Evolutionary conservation across 2,113 vertebrate species (phyloP).

Genomic region (Trogon surrucura): DNA sequence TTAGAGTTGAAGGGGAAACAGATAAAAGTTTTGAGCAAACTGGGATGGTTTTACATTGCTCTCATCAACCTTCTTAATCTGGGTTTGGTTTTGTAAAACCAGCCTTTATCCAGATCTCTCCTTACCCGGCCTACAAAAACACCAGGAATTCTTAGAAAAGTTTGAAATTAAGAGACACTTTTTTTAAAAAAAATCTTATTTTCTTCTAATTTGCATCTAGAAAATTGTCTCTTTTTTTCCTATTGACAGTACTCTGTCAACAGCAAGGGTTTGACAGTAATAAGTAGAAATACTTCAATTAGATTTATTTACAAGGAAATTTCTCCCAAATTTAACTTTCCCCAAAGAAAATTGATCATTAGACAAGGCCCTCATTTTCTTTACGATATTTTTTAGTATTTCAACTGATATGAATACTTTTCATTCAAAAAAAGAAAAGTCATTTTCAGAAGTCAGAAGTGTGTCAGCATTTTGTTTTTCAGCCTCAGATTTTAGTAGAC

Average conservation of each 20-base stretch:
- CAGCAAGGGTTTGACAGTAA: not conserved
- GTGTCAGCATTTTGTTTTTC: not conserved
- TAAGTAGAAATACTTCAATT: not conserved
- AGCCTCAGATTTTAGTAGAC: not conserved
- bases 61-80: slow-evolving; percentile 55
- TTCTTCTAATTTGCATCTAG: not conserved
- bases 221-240: not conserved
- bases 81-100: slow-evolving; percentile 43
- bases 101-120: slow-evolving; percentile 7
- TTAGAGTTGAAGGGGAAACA: slow-evolving; percentile 45
- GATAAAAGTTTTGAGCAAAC: slow-evolving; percentile 69
- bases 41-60: slow-evolving; percentile 45
- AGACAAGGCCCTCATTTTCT: not conserved
- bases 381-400: not conserved
- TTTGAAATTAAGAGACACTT: not conserved
- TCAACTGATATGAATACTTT: not conserved
- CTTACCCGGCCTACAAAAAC: not conserved
- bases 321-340: not conserved
- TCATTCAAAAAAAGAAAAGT: not conserved
- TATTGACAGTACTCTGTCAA: not conserved
- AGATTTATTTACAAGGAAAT: not conserved
- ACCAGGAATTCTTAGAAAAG: not conserved
- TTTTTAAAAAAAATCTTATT: not conserved
- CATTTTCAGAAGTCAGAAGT: not conserved
- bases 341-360: not conserved